Evolutionary conservation across 2,113 vertebrate genomes (phyloP), one percentile per base, ranked within the genome.

Genomic region (Larimichthys crocea): DNA sequence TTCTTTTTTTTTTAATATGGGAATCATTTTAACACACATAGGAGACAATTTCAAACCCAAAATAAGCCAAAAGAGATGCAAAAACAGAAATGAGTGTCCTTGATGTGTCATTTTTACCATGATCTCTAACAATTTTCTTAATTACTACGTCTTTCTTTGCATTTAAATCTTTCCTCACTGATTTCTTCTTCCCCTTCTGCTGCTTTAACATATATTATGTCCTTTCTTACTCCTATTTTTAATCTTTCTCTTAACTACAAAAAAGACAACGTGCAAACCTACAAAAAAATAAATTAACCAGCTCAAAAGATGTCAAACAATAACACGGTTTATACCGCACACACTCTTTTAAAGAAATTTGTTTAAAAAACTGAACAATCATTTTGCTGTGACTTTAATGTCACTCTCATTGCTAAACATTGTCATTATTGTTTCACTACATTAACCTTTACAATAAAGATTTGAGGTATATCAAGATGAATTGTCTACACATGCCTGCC

Each of bases 381-480:
- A 82, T 95, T 96, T 98, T 96, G 95, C 95, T 96, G 97, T 96
- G 96, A 91, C 90, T 91, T 76, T 86, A 89, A 75, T 88, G 86
- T 91, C 91, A 91, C 89, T 78, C 60, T 92, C 88, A 86, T 93
- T 91, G 91, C 91, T 90, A 92, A 92, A 93, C 95, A 93, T 86
- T 87, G 87, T 91, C 87, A 84, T 93, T 93, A 91, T 92, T 89
- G 94, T 93, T 91, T 93, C 89, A 95, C 97, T 96, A 98, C 96
- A 96, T 97, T 65, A 97, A 97, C 96, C 96, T 97, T 97, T 97
- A 98, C 97, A 97, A 95, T 97, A 97, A 97, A 97, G 97, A 96
- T 97, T 97, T 99, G 98, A 99, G 98, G 98, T 99, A 99, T 99
- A 98, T 99, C 96, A 95, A 97, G 96, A 97, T 97, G 97, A 97